Evolutionary conservation across 2,113 vertebrate species (phyloP).

Genomic region (Serilophus lunatus): DNA sequence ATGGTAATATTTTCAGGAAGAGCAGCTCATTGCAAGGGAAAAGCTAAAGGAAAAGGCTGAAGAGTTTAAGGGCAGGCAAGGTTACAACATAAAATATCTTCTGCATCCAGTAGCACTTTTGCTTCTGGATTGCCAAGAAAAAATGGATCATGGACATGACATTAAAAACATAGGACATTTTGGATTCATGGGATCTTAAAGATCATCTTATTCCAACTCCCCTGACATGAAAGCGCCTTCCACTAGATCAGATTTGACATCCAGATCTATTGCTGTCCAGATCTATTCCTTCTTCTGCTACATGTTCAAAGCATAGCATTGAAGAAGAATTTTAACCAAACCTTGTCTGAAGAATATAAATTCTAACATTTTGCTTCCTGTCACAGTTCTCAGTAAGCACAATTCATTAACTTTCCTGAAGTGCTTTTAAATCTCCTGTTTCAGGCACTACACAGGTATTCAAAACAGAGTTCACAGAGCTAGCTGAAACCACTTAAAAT

Average conservation of each 20-base stretch:
- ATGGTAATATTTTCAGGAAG: not conserved
- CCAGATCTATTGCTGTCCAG: not conserved
- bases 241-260: not conserved
- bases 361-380: not conserved
- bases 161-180: not conserved
- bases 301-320: not conserved
- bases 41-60: not conserved
- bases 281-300: not conserved
- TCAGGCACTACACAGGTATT: conserved; percentile 31
- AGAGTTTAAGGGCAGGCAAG: not conserved
- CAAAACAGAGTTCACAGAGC: conserved; percentile 22
- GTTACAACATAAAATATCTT: not conserved
- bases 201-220: not conserved
- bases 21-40: not conserved
- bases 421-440: conserved; percentile 39
- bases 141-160: not conserved
- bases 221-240: rapidly evolving
- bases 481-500: conserved; percentile 28
- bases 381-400: not conserved
- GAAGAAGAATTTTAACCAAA: conserved; percentile 1
- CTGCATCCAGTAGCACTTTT: not conserved
- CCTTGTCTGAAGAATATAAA: conserved; percentile 1
- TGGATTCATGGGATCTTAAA: not conserved
- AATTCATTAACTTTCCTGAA: conserved; percentile 45
- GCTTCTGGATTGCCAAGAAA: not conserved